These are phyloP conservation scores for Terrapene triunguis DNA, from an alignment of 2,113 vertebrate species.

Conservation along the genomic window DNA sequence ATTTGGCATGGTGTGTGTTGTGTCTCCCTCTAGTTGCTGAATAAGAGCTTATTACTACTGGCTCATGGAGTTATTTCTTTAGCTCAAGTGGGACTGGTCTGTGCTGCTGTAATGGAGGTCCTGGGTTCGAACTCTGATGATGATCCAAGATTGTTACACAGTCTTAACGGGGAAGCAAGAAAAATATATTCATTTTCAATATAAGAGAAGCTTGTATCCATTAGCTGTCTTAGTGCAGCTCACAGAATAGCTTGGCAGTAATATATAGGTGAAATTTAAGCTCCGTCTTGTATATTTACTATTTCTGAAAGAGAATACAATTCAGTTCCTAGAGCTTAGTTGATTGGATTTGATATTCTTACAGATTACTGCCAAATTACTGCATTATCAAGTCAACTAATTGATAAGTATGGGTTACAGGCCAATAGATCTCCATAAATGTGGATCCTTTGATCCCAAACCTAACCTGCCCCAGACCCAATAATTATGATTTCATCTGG, in stretches of 20 bases:
- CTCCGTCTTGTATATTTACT: not conserved
- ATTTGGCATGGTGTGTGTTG: not conserved
- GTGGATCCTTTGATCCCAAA: not conserved
- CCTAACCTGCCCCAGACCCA: not conserved
- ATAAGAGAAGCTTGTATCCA: not conserved
- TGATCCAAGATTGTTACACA: not conserved
- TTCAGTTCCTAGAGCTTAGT: not conserved
- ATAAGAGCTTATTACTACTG: not conserved
- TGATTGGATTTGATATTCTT: not conserved
- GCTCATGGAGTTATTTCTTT: not conserved
- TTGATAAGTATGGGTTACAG: not conserved
- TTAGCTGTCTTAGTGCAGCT: not conserved
- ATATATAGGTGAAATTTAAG: not conserved
- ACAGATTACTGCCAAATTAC: not conserved
- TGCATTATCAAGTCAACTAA: not conserved
- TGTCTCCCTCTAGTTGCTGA: not conserved
- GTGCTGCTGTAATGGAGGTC: not conserved
- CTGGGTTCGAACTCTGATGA: not conserved
- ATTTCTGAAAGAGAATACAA: not conserved
- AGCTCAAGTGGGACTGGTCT: not conserved
- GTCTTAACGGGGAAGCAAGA: not conserved
- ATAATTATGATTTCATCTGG: not conserved
- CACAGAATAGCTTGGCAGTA: not conserved
- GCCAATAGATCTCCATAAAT: not conserved
- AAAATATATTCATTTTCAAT: constrained; percentile 9